Evolutionary conservation across 2,113 vertebrate species (phyloP), one percentile per base, ranked within the genome.

Genomic region (Pogona vitticeps): DNA sequence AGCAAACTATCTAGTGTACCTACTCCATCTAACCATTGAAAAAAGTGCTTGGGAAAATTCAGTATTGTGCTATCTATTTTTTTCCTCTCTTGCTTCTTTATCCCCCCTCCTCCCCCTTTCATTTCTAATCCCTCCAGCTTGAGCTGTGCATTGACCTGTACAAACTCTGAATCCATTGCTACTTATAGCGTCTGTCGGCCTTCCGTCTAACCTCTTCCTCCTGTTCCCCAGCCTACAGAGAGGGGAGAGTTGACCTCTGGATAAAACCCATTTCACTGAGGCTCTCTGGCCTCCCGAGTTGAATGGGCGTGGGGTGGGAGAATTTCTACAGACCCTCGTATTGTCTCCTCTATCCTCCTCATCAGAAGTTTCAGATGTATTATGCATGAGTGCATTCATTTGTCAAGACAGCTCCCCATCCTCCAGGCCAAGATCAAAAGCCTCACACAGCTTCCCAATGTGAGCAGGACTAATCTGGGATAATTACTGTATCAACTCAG

Each of bases 401-500:
- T 91, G 92, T 94, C 90, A 90, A 94, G 94, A 94, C 94, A 93
- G 93, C 90, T 89, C 92, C 91, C 28, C 46, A 12, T 31, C 26
- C 46, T 52, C 92, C 65, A 26, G 28, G 26, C 65, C 65, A 90
- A 90, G 94, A 95, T 95, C 92, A 95, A 93, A 95, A 94, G 93
- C 91, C 94, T 95, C 93, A 91, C 94, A 91, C 93, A 91, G 94
- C 93, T 95, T 95, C 91, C 92, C 94, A 89, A 81, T 92, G 91
- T 88, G 93, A 95, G 85, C 88, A 81, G 90, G 88, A 94, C 93
- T 96, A 95, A 94, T 95, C 93, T 94, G 90, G 82, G 87, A 88
- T 94, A 94, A 96, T 95, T 95, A 91, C 92, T 95, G 42, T 94
- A 94, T 95, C 94, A 83, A 89, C 94, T 92, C 92, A 87, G 93